Percentiles rank a stretch among this genome's conserved stretches.
phyloP scores from a whole-genome alignment of 2,888 invertebrate species.

The Limnephilus marmoratus region DNA sequence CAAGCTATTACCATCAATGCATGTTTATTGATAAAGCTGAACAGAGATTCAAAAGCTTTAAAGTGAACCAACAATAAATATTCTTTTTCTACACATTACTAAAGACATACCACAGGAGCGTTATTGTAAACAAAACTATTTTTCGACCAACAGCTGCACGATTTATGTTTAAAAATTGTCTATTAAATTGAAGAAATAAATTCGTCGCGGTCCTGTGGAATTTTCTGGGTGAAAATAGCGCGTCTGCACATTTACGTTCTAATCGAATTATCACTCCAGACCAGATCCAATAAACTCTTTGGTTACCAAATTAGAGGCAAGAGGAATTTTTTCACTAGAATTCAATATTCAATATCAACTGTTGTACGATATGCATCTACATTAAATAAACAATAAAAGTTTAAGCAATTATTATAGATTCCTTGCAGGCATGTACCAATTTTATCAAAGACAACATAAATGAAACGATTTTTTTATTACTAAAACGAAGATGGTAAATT shows the following conservation, averaged over 20 bases:
- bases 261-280: background rate
- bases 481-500: too few relatives aligned
- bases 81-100: background rate
- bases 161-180: background rate
- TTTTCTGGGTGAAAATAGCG: background rate
- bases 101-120: background rate
- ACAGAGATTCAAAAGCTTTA: background rate
- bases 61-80: background rate
- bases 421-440: too few relatives aligned
- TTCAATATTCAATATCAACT: too few relatives aligned
- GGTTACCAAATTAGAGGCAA: background rate
- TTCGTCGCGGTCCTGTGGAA: background rate
- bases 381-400: background rate
- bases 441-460: too few relatives aligned
- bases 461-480: background rate
- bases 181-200: background rate
- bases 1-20: background rate
- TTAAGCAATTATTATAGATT: too few relatives aligned
- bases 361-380: too few relatives aligned
- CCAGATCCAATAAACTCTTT: background rate
- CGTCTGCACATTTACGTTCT: background rate
- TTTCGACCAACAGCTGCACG: constrained; percentile 1
- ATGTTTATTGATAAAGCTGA: background rate
- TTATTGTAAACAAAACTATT: constrained; percentile 5
- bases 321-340: background rate